Percentiles rank a stretch among this genome's conserved stretches.
Conservation (phyloP, 2,113 vertebrate genomes). For the Melanerpes aurifrons region DNA sequence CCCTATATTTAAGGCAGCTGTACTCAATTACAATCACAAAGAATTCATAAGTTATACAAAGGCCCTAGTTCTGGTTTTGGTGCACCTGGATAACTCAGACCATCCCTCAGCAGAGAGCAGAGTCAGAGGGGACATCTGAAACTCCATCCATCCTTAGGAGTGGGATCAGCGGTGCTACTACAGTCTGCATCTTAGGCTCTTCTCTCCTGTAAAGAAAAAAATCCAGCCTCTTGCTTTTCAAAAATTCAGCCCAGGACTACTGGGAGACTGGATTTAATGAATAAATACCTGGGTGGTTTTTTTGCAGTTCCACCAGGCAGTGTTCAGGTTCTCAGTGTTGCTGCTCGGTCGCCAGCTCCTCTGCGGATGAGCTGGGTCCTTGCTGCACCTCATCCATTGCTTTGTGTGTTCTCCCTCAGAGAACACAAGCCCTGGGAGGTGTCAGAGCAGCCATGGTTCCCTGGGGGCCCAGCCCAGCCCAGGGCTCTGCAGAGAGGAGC, state of each 20-base stretch:
- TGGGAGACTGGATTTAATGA: not conserved
- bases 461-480: fast-evolving
- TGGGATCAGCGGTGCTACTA: too few species aligned
- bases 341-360: not conserved
- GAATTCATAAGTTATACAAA: not conserved
- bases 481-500: not conserved
- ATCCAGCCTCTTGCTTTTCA: not conserved
- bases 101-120: not conserved
- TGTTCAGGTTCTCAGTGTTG: fast-evolving
- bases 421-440: fast-evolving
- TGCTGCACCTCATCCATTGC: too few species aligned
- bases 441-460: fast-evolving
- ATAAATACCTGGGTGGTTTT: not conserved
- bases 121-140: not conserved
- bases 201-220: not conserved
- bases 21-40: not conserved
- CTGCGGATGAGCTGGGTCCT: not conserved
- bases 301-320: not conserved
- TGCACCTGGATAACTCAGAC: not conserved
- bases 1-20: not conserved
- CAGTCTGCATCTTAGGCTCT: not conserved
- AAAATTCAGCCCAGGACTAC: not conserved
- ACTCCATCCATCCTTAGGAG: not conserved
- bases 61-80: not conserved
- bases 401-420: not conserved